Base-by-base conservation (phyloP, 2,797 vertebrate genomes). In the Moxostoma hubbsi region DNA sequence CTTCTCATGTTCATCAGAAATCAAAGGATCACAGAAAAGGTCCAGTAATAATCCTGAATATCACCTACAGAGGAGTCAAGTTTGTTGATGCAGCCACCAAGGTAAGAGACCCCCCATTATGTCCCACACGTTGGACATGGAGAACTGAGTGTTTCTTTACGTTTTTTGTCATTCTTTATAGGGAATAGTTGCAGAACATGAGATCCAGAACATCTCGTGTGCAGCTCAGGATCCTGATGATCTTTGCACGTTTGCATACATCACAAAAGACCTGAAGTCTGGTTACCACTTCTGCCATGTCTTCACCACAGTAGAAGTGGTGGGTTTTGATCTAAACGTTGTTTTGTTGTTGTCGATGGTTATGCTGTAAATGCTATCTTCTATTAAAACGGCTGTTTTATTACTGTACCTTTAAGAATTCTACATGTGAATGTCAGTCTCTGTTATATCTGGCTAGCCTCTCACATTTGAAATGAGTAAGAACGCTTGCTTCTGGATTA, bases 261-360 rank as follows among this genome's bases (percentile, higher is more conserved):
- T 99, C 91, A 99, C 98, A 87, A 99, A 99, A 94, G 98, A 99
- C 92, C 93, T 99, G 89, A 96, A 97, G 92, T 98, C 97, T 83
- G 96, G 92, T 89, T 96, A 98, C 88, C 98, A 99, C 92, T 99
- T 99, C 90, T 99, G 98, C 93, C 98, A 99, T 0, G 98, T 99
- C 71, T 99, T 99, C 93, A 98, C 97, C 91, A 99, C 98, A 0
- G 94, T 98, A 51, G 98, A 99, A 68, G 96, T 99, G 95, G 98
- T 99, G n/a, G n/a, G n/a, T n/a, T n/a, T n/a, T n/a, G n/a, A n/a
- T n/a, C n/a, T n/a, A n/a, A n/a, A n/a, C n/a, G n/a, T n/a, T n/a
- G n/a, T n/a, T n/a, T n/a, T n/a, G n/a, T n/a, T n/a, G n/a, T n/a
- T n/a, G n/a, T 24, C 18, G 18, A 24, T 24, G 18, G 18, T 24